Evolutionary conservation across 2,888 invertebrate species (phyloP), one percentile per base, ranked within the genome.

Genomic region (Pycnomerus fuliginosus): DNA sequence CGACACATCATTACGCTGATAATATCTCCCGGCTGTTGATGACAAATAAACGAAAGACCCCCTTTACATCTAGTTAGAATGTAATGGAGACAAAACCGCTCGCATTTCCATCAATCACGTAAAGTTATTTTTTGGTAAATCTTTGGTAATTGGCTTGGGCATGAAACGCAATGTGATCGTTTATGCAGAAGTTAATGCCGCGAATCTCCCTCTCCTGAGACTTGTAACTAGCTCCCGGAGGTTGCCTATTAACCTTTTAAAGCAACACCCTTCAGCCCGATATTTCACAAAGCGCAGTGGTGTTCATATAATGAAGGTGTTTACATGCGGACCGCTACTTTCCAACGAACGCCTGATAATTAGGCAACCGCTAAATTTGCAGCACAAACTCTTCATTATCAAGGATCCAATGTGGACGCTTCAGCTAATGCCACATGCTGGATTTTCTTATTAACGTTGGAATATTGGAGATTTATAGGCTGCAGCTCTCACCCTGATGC

Each of bases 241-340:
- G 64, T 56, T 45, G 56, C 64, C 63, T 61, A 65, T 65, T 65
- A 65, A 64, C 64, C 64, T 64, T 62, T 64, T 62, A 62, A 53
- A 20, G 20, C 20, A 8, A 8, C 20, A 8, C 20, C n/a, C n/a
- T n/a, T n/a, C n/a, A 5, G 20, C 20, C 10, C 60, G 61, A 63
- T 64, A 65, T 64, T 63, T 64, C 56, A 62, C 58, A 61, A 58
- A 60, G 60, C 60, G 53, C 50, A 52, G 48, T 57, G 52, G 10
- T 3, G 14, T 48, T 52, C 53, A 57, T 55, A 61, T 69, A 69
- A 69, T 67, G 68, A 68, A 65, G 67, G 63, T 67, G 67, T 69
- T 69, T 68, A 68, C 67, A 69, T 68, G 68, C 67, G 62, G 64
- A 62, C 59, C 62, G 58, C 48, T 53, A 55, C 58, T 55, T 60